Conservation (phyloP, 2,888 invertebrate genomes). For the Tetramorium bicarinatum region DNA sequence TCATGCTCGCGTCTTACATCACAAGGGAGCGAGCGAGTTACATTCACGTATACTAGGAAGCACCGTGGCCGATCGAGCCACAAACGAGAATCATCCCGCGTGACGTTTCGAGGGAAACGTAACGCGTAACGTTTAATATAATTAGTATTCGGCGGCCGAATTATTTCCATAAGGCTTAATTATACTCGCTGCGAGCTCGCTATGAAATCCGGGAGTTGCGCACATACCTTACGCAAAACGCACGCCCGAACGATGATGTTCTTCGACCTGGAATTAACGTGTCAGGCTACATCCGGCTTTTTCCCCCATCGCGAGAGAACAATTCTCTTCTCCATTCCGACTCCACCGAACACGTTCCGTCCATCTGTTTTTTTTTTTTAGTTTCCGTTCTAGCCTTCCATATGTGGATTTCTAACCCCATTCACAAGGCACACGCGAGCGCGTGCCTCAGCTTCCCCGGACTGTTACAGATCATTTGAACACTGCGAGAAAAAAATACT, state of each 20-base stretch:
- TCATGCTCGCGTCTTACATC: slow-evolving; percentile 40
- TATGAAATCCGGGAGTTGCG: slow-evolving; percentile 21
- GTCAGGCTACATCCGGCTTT: slow-evolving; percentile 4
- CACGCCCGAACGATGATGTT: slow-evolving; percentile 32
- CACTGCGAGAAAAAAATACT: neutral
- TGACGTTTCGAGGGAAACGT: neutral
- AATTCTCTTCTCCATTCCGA: neutral
- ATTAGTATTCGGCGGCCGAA: slow-evolving; percentile 31
- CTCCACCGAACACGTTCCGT: slow-evolving; percentile 15
- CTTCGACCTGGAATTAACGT: slow-evolving; percentile 33
- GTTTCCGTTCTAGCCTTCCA: neutral
- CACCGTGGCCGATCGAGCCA: slow-evolving; percentile 17
- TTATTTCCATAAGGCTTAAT: slow-evolving; percentile 44
- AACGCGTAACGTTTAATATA: slow-evolving; percentile 20
- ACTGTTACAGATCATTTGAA: neutral
- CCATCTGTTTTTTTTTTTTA: slow-evolving; percentile 33
- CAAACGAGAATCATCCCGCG: neutral
- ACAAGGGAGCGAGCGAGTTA: slow-evolving; percentile 18
- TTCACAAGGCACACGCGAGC: neutral
- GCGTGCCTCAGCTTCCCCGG: neutral
- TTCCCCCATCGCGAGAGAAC: slow-evolving; percentile 14
- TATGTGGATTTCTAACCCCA: neutral
- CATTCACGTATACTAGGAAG: slow-evolving; percentile 16
- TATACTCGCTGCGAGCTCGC: slow-evolving; percentile 25
- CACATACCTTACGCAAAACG: slow-evolving; percentile 34